Evolutionary conservation across 2,113 vertebrate genomes (phyloP).

Genomic region (Anser cygnoides): DNA sequence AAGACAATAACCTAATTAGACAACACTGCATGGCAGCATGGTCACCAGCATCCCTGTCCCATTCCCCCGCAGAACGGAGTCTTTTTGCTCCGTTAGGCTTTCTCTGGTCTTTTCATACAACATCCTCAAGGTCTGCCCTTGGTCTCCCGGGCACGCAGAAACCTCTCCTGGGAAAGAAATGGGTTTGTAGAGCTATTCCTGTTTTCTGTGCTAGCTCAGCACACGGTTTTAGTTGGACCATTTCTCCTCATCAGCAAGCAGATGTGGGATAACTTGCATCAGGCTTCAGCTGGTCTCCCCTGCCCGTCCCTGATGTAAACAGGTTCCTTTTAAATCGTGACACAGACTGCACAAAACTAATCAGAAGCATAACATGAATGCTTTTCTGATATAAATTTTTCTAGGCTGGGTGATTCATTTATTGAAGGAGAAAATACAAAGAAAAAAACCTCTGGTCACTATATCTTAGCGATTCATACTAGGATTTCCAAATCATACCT

Average conservation of each 20-base stretch:
- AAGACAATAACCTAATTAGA: neutral
- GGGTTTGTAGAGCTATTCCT: neutral
- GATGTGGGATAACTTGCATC: neutral
- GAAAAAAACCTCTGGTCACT: neutral
- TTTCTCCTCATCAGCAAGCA: neutral
- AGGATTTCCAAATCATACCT: neutral
- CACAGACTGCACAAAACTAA: neutral
- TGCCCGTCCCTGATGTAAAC: neutral
- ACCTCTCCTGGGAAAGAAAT: conserved; percentile 28
- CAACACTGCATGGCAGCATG: neutral
- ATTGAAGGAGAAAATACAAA: neutral
- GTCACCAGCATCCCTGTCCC: neutral
- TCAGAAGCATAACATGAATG: neutral
- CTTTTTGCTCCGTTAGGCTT: neutral
- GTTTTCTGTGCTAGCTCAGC: conserved; percentile 32
- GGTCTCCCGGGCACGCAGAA: conserved; percentile 6
- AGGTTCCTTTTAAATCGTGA: neutral
- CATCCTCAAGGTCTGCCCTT: conserved; percentile 24
- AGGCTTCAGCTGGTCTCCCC: neutral
- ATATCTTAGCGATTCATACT: neutral
- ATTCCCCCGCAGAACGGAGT: neutral
- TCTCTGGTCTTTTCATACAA: neutral
- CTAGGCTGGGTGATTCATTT: neutral
- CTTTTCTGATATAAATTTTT: neutral
- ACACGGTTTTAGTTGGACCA: neutral